Evolutionary conservation across 2,888 invertebrate species (phyloP).

Genomic region (Machimus rusticus): DNA sequence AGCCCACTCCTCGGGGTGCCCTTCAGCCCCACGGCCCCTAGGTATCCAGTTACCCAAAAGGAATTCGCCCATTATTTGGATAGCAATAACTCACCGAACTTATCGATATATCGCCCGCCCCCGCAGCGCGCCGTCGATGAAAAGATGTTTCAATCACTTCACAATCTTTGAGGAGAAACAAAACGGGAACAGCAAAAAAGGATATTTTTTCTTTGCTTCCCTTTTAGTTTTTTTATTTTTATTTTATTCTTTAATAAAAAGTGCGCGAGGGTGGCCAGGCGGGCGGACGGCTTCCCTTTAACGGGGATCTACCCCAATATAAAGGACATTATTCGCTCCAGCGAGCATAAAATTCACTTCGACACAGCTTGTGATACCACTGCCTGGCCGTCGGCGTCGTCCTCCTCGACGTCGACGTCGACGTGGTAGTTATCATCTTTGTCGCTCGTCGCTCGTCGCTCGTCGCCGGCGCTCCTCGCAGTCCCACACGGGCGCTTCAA

Average conservation of each 20-base stretch:
- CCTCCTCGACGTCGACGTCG: not conserved
- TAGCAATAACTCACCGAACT: slow-evolving; percentile 33
- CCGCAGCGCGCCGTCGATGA: not conserved
- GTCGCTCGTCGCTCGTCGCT: not conserved
- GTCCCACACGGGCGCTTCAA: not conserved
- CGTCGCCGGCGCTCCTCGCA: not conserved
- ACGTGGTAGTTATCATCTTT: not conserved
- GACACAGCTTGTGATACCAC: slow-evolving; percentile 25
- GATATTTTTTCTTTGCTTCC: not conserved
- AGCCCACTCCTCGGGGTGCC: not conserved
- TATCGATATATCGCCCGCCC: not conserved
- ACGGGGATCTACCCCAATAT: slow-evolving; percentile 22
- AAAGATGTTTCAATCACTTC: slow-evolving; percentile 33
- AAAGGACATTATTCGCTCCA: slow-evolving; percentile 44
- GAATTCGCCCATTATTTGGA: slow-evolving; percentile 22
- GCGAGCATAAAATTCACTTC: slow-evolving; percentile 45
- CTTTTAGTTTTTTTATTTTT: not conserved
- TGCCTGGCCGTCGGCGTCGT: not conserved
- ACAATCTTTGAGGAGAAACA: not conserved
- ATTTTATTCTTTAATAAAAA: not conserved
- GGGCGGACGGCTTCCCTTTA: not conserved
- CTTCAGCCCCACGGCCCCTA: not conserved
- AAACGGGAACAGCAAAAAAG: not conserved
- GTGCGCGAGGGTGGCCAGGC: not conserved
- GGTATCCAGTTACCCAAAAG: slow-evolving; percentile 11